Conservation (phyloP, 2,113 vertebrate species). For the Candoia aspera region DNA sequence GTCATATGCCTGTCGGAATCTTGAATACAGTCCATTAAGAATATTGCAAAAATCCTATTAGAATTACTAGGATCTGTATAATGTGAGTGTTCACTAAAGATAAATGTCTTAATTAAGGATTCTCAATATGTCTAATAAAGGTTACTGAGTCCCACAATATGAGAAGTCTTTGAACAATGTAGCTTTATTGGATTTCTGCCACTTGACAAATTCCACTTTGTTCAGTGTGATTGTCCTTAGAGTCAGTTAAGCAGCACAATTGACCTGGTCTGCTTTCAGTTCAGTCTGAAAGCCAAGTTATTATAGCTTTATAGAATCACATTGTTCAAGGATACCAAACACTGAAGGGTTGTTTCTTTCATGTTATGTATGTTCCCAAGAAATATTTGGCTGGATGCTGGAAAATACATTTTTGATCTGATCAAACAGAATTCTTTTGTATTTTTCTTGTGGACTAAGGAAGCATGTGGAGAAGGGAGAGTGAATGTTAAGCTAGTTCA, state of each 20-base stretch:
- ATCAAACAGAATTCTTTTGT: background rate
- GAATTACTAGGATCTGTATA: background rate
- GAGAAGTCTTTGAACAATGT: background rate
- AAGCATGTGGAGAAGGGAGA: background rate
- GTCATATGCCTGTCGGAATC: background rate
- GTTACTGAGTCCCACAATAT: background rate
- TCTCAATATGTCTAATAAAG: background rate
- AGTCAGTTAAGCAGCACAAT: background rate
- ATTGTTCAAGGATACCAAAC: background rate
- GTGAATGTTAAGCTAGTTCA: background rate
- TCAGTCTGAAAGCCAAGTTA: background rate
- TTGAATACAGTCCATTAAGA: background rate
- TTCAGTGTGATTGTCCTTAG: background rate
- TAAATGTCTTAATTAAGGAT: background rate
- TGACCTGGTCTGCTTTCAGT: background rate
- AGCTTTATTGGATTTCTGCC: background rate
- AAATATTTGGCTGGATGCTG: background rate
- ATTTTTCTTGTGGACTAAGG: background rate
- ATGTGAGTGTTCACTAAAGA: background rate
- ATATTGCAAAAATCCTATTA: background rate
- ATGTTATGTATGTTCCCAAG: too few species aligned
- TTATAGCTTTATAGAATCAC: background rate
- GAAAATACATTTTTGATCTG: background rate
- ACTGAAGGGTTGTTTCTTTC: background rate
- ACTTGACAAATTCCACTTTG: background rate